Percentiles rank a stretch among this genome's conserved stretches.
Evolutionary conservation across 2,113 vertebrate genomes (phyloP).

Genomic region (Aegithalos caudatus): DNA sequence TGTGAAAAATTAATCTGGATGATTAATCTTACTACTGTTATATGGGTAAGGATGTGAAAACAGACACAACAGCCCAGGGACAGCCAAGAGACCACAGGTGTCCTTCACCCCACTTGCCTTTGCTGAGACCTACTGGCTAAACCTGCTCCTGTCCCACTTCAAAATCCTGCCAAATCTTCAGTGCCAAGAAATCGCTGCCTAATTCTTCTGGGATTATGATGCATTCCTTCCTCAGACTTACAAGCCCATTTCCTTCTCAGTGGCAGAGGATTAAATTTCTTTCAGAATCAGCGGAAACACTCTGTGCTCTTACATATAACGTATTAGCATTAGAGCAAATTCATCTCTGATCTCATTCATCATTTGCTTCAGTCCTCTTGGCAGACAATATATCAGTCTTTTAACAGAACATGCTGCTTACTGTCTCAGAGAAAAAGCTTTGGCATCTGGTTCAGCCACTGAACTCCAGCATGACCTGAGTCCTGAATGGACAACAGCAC

Average conservation of each 20-base stretch:
- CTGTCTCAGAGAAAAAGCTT: background rate
- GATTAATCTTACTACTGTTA: background rate
- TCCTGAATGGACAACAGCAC: background rate
- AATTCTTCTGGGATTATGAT: slow-evolving; percentile 42
- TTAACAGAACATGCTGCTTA: background rate
- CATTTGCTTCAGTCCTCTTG: slow-evolving; percentile 9
- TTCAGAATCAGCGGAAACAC: slow-evolving; percentile 51
- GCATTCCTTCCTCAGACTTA: slow-evolving; percentile 29
- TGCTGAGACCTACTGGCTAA: background rate
- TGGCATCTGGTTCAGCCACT: background rate
- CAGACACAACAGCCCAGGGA: background rate
- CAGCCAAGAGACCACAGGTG: background rate
- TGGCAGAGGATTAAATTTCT: slow-evolving; percentile 52
- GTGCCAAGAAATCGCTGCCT: slow-evolving; percentile 13
- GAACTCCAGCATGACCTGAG: background rate
- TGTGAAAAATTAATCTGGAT: background rate
- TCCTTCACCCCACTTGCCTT: background rate
- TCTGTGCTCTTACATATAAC: slow-evolving; percentile 31
- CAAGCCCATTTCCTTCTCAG: slow-evolving; percentile 53
- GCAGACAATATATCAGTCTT: background rate
- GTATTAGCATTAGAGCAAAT: slow-evolving; percentile 43
- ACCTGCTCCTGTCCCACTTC: background rate
- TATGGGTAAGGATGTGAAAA: background rate
- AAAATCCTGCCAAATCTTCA: background rate
- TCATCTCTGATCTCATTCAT: slow-evolving; percentile 48